phyloP scores from a whole-genome alignment of 2,113 vertebrate genomes.

The Phylloscopus whistleri region DNA sequence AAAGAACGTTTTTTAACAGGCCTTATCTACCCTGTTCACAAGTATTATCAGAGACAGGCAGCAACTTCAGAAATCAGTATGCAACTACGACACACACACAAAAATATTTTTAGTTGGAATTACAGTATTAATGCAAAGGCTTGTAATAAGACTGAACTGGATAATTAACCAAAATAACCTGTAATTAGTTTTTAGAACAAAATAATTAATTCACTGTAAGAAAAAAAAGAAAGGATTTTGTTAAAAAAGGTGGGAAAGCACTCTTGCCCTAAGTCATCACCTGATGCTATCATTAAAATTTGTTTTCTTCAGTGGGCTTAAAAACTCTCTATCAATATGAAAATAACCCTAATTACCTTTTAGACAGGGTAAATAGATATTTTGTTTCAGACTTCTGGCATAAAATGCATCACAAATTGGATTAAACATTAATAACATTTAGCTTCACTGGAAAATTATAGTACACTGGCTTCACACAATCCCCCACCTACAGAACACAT shows the following conservation, averaged over 20 bases:
- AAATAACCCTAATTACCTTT: background rate
- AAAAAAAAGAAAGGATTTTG: background rate
- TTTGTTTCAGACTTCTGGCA: background rate
- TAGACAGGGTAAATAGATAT: background rate
- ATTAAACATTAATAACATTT: background rate
- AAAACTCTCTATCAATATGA: background rate
- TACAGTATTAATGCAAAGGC: background rate
- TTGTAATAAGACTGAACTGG: background rate
- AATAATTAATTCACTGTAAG: background rate
- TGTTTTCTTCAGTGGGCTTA: background rate
- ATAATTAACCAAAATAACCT: background rate
- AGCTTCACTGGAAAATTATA: background rate
- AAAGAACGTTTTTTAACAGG: background rate
- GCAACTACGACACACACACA: background rate
- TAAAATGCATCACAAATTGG: background rate
- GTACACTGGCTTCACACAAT: background rate
- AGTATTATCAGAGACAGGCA: background rate
- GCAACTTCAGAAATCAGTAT: background rate
- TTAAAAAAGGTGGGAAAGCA: background rate
- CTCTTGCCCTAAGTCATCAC: background rate
- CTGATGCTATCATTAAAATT: background rate
- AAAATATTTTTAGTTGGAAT: background rate
- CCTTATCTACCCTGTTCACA: background rate
- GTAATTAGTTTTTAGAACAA: background rate
- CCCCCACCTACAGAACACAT: background rate